These are phyloP conservation scores for Mesoligia furuncula DNA, from an alignment of 2,888 invertebrate species.

Conservation along the genomic window DNA sequence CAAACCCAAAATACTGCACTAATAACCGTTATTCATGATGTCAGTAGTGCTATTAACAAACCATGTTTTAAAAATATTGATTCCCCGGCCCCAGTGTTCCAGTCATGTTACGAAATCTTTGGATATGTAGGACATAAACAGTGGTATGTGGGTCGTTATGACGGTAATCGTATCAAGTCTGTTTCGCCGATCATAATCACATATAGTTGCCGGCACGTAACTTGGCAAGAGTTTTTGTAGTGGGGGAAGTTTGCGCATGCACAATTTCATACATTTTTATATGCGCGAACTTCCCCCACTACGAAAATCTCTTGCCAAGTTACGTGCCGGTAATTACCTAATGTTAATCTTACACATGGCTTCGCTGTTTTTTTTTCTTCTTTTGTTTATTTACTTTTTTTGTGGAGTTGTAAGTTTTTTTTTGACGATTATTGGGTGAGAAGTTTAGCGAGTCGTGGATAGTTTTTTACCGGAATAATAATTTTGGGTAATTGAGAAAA, in stretches of 20 bases:
- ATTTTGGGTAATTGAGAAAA: not conserved
- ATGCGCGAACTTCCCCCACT: too few relatives aligned
- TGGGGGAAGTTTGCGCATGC: too few relatives aligned
- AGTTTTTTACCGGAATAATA: not conserved
- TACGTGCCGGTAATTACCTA: too few relatives aligned
- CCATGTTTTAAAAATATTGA: constrained; percentile 49
- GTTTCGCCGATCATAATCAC: constrained; percentile 75
- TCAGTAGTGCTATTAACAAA: constrained; percentile 46
- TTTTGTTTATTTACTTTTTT: constrained; percentile 60
- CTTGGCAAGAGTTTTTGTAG: too few relatives aligned
- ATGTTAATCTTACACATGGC: constrained; percentile 63
- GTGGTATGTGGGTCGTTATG: constrained; percentile 79
- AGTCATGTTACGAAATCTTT: constrained; percentile 73
- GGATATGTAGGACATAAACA: constrained; percentile 83
- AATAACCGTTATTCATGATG: constrained; percentile 2
- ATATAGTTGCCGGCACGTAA: too few relatives aligned
- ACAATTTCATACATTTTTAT: too few relatives aligned
- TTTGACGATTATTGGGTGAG: not conserved
- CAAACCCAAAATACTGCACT: constrained; percentile 5
- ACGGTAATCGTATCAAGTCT: constrained; percentile 68
- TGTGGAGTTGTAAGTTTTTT: constrained; percentile 7
- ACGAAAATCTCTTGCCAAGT: too few relatives aligned
- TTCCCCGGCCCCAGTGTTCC: constrained; percentile 51
- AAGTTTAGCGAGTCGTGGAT: not conserved
- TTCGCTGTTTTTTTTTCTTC: constrained; percentile 27